Evolutionary conservation across 2,888 invertebrate species (phyloP).

Genomic region (Pristionchus exspectatus): DNA sequence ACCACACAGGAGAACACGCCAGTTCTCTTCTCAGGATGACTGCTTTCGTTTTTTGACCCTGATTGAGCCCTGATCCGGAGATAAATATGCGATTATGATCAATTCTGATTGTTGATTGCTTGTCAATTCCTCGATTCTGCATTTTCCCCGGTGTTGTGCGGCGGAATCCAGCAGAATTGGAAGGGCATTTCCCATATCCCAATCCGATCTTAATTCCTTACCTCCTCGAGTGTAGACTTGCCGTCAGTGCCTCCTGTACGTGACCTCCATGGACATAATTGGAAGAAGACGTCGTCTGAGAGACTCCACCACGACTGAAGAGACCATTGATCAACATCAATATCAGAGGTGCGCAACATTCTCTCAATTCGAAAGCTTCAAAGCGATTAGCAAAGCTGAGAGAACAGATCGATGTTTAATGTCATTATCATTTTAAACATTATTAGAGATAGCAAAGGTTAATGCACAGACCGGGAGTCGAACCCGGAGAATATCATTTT

Average conservation of each 20-base stretch:
- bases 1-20: constrained; percentile 3
- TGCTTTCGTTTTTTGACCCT: neutral
- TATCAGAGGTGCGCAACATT: no score
- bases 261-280: constrained; percentile 32
- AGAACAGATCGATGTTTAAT: no score
- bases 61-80: neutral
- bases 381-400: no score
- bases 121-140: no score
- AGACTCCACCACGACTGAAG: constrained; percentile 16
- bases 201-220: neutral
- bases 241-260: constrained; percentile 50
- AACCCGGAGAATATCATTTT: neutral
- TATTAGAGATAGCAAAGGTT: no score
- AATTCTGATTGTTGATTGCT: neutral
- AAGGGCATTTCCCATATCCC: no score
- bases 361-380: no score
- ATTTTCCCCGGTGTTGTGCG: no score
- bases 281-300: neutral
- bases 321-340: neutral
- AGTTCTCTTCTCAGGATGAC: neutral
- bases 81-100: neutral
- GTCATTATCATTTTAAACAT: neutral
- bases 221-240: constrained; percentile 50
- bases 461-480: no score
- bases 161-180: no score